Conservation (phyloP, 2,888 invertebrate genomes). For the Cenopis cana region DNA sequence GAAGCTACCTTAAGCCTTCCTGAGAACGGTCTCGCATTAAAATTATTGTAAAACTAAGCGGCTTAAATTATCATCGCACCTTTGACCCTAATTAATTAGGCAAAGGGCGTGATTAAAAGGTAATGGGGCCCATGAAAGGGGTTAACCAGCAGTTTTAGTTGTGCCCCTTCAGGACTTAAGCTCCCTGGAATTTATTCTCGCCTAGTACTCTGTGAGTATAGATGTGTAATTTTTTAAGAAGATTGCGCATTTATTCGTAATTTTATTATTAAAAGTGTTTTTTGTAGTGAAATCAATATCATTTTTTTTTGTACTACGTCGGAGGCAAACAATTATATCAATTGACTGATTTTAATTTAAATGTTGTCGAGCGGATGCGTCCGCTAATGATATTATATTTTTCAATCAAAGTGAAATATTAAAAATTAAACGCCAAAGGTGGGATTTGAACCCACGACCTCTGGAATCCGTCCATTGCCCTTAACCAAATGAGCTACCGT, state of each 20-base stretch:
- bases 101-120: conserved; percentile 71
- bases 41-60: conserved; percentile 66
- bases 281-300: no score
- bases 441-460: no score
- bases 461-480: no score
- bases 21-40: conserved; percentile 55
- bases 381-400: no score
- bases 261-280: no score
- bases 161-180: conserved; percentile 26
- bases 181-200: conserved; percentile 19
- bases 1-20: conserved; percentile 13
- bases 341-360: no score
- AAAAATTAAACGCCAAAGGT: no score
- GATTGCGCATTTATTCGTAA: neutral
- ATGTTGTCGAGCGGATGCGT: no score
- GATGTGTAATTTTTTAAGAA: neutral
- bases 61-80: conserved; percentile 61
- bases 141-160: conserved; percentile 40
- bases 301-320: no score
- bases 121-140: conserved; percentile 58
- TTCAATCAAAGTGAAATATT: no score
- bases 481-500: no score
- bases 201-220: conserved; percentile 23
- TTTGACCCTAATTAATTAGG: conserved; percentile 78
- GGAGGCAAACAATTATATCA: no score